Evolutionary conservation across 2,797 vertebrate genomes (phyloP).

Genomic region (Tadarida brasiliensis): DNA sequence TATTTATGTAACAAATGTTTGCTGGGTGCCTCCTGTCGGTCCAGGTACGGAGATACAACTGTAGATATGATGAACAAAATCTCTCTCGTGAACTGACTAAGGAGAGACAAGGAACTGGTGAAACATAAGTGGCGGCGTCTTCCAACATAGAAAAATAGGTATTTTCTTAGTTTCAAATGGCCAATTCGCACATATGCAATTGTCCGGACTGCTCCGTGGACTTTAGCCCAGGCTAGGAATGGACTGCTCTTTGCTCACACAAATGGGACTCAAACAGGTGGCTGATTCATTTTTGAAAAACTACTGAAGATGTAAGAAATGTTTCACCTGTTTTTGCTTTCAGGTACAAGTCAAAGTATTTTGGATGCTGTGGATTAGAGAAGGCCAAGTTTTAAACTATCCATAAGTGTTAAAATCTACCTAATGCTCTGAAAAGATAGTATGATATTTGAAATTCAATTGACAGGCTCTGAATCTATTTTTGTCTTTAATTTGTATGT

Average conservation of each 20-base stretch:
- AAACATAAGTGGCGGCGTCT: neutral
- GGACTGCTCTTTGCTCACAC: neutral
- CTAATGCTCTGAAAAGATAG: neutral
- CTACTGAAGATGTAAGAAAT: neutral
- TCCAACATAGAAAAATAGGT: neutral
- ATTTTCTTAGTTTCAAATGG: neutral
- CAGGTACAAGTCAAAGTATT: slow-evolving; percentile 18
- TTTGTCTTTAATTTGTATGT: neutral
- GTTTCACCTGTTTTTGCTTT: slow-evolving; percentile 2
- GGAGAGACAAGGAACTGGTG: neutral
- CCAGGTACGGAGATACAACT: neutral
- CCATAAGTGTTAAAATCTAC: neutral
- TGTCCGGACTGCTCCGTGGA: neutral
- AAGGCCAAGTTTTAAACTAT: neutral
- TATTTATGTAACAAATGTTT: neutral
- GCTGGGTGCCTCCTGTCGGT: neutral
- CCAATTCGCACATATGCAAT: neutral
- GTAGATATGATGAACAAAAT: neutral
- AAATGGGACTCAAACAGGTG: neutral
- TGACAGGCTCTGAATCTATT: neutral
- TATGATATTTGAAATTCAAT: neutral
- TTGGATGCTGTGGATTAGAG: neutral
- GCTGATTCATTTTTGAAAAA: neutral
- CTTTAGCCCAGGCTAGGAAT: neutral
- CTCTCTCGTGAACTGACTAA: neutral